phyloP scores from a whole-genome alignment of 2,113 vertebrate genomes.

The Syrmaticus mikado region DNA sequence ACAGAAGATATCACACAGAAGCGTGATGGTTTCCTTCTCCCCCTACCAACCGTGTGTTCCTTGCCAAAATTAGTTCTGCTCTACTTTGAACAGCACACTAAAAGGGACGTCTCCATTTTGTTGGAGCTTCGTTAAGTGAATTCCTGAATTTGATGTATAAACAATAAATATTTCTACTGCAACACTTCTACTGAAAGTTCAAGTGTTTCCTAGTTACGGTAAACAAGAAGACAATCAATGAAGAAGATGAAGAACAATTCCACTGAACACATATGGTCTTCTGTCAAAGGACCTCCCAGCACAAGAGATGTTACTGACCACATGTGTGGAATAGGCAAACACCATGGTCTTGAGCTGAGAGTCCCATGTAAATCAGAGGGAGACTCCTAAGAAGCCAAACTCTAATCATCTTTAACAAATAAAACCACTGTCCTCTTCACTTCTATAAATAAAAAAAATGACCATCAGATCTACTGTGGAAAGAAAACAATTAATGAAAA shows the following conservation, averaged over 20 bases:
- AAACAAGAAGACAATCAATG: slow-evolving; percentile 14
- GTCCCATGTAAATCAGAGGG: neutral
- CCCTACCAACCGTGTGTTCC: neutral
- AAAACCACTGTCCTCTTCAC: neutral
- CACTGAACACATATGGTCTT: neutral
- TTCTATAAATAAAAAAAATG: neutral
- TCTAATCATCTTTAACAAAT: neutral
- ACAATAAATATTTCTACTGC: neutral
- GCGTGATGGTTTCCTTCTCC: neutral
- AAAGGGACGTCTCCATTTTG: neutral
- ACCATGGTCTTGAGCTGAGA: neutral
- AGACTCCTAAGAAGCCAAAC: neutral
- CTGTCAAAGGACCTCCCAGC: neutral
- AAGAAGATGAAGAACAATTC: neutral
- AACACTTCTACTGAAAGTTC: neutral
- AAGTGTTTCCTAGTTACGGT: neutral
- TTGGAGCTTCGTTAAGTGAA: neutral
- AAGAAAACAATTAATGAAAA: neutral
- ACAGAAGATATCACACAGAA: neutral
- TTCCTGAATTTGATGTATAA: neutral
- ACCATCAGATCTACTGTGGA: neutral
- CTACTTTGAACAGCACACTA: neutral
- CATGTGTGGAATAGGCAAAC: neutral
- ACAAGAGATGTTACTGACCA: neutral
- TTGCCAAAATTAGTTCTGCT: neutral